These are phyloP conservation scores for Zoanthus sansibaricus DNA, from an alignment of 92 coral and sea anemone genomes.

Conservation along the genomic window DNA sequence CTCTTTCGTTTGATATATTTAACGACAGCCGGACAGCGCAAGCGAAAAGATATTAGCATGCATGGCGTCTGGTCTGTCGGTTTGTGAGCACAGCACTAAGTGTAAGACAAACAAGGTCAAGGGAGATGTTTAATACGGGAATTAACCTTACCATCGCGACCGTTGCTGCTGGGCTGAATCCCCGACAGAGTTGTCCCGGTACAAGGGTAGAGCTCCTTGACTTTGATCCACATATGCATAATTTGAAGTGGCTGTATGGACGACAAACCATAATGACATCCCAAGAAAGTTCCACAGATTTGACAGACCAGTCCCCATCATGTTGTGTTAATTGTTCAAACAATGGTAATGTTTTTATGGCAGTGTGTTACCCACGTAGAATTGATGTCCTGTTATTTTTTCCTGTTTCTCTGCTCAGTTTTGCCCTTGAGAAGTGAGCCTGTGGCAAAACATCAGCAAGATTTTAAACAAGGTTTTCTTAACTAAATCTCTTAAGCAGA, in stretches of 20 bases:
- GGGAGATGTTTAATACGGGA: background rate
- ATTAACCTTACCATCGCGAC: conserved; percentile 3
- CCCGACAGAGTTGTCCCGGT: background rate
- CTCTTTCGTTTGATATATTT: background rate
- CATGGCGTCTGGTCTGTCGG: background rate
- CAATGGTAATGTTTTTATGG: background rate
- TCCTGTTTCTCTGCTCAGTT: background rate
- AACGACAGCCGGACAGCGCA: background rate
- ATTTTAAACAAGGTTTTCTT: background rate
- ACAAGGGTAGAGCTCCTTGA: background rate
- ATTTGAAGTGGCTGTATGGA: background rate
- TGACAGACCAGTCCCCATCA: background rate
- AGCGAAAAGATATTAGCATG: background rate
- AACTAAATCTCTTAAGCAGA: background rate
- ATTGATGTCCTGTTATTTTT: background rate
- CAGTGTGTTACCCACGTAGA: background rate
- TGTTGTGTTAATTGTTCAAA: background rate
- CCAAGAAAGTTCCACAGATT: background rate
- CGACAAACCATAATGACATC: background rate
- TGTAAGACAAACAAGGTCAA: background rate
- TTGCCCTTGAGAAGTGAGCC: background rate
- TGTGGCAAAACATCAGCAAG: background rate
- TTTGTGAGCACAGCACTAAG: background rate
- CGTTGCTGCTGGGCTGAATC: background rate
- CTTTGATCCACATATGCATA: background rate